Evolutionary conservation across 2,888 invertebrate species (phyloP).

Genomic region (Dastarcus helophoroides): DNA sequence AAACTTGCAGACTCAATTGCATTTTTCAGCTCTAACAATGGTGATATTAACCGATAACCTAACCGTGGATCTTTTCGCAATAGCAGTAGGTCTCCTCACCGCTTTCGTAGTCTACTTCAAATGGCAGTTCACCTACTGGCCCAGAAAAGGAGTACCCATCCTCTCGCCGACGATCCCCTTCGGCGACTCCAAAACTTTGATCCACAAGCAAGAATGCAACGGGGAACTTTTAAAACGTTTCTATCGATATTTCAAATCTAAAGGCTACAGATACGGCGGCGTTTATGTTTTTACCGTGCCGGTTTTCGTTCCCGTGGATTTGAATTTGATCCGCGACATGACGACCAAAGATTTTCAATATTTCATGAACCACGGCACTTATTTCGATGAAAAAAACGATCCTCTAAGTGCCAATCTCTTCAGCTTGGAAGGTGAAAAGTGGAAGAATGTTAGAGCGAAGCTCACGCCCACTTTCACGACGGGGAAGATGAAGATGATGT

Average conservation of each 20-base stretch:
- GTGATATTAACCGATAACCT: not conserved
- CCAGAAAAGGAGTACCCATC: not conserved
- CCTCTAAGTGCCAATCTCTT: conserved; percentile 45
- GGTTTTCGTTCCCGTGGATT: conserved; percentile 8
- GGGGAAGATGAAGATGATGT: conserved; percentile 51
- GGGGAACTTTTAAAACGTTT: not conserved
- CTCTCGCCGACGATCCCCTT: conserved; percentile 3
- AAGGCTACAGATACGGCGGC: conserved; percentile 10
- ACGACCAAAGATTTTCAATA: conserved; percentile 45
- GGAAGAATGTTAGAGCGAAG: conserved; percentile 47
- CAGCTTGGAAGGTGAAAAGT: conserved; percentile 40
- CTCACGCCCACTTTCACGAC: conserved; percentile 51
- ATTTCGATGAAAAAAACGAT: conserved; percentile 43
- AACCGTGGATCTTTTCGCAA: not conserved
- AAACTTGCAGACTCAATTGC: no score
- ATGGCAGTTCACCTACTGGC: not conserved
- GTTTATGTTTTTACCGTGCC: conserved; percentile 9
- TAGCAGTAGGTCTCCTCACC: not conserved
- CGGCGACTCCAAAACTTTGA: conserved; percentile 3
- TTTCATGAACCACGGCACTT: conserved; percentile 48
- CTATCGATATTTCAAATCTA: conserved; percentile 3
- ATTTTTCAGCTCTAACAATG: no score
- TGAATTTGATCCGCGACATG: conserved; percentile 27
- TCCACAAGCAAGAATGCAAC: not conserved
- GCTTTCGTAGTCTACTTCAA: not conserved